Evolutionary conservation across 2,797 vertebrate species (phyloP), one percentile per base, ranked within the genome.

Genomic region (Smutsia temminckii): DNA sequence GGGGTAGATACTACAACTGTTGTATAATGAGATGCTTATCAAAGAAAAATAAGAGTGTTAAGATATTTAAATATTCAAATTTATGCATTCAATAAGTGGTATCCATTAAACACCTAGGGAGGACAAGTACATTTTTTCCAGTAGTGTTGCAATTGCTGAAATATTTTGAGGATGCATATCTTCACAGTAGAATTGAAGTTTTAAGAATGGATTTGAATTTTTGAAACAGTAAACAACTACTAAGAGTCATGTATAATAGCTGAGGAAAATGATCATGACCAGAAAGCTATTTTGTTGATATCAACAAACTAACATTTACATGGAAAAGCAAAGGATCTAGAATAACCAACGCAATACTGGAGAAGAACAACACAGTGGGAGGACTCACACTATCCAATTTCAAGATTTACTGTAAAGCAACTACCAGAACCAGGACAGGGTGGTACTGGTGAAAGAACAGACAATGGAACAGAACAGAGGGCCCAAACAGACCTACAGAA

Each of bases 1-100:
- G 34, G 32, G 42, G 46, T 68, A 87, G 84, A 10, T 59, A 46
- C 55, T 80, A 89, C 1, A 64, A 91, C 20, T 17, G 21, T 42
- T 77, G 53, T n/a, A 57, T 40, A 51, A 20, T 92, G 23, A 83
- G 42, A 91, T 46, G 34, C 77, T 94, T 96, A 94, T 85, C 64
- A 72, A 94, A 94, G 51, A 92, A 83, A 78, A 74, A 57, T 21
- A 91, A 85, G 32, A 53, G 42, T 8, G 92, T 88, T 96, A 93
- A 77, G 85, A 91, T 88, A 79, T 89, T 93, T 84, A 96, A 95
- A 95, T 92, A 80, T 95, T 94, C 57, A 95, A 92, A 72, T 92
- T 49, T 55, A 78, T 77, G 77, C 66, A 95, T 84, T 89, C 72
- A 89, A 64, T 88, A 93, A 90, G 53, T 81, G 23, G 32, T 89